Conservation (phyloP, 2,113 vertebrate genomes). For the Dipodomys spectabilis region DNA sequence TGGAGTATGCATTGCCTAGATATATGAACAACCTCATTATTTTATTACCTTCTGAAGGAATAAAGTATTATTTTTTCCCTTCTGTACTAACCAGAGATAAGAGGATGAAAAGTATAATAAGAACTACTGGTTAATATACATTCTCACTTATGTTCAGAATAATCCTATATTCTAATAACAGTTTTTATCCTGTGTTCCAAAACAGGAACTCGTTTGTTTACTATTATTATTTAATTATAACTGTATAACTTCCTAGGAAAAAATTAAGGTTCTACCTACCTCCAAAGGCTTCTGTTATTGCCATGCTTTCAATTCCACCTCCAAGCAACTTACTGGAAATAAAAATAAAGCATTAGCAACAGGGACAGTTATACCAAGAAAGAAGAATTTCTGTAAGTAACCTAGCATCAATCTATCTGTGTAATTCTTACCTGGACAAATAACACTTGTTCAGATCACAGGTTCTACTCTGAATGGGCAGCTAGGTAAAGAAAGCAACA, state of each 20-base stretch:
- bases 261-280: conserved; percentile 87
- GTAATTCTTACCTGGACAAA: conserved; percentile 51
- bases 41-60: conserved; percentile 40
- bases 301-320: conserved; percentile 99
- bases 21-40: conserved; percentile 27
- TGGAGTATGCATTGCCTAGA: conserved; percentile 2
- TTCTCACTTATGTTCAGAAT: conserved; percentile 41
- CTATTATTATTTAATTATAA: conserved; percentile 42
- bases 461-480: not conserved
- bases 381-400: not conserved
- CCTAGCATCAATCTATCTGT: not conserved
- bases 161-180: conserved; percentile 3
- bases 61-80: conserved; percentile 38
- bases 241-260: conserved; percentile 43
- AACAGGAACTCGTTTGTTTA: conserved; percentile 27
- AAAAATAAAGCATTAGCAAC: conserved; percentile 62
- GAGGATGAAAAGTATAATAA: conserved; percentile 41
- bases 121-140: conserved; percentile 7
- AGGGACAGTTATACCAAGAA: conserved; percentile 67
- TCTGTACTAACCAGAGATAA: conserved; percentile 35
- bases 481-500: conserved; percentile 13
- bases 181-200: conserved; percentile 45
- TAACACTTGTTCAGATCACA: not conserved
- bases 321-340: conserved; percentile 95
- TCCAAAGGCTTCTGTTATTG: conserved; percentile 98